Base-by-base conservation (phyloP, 1,140 invertebrate genomes). In the Bombus waltoni region DNA sequence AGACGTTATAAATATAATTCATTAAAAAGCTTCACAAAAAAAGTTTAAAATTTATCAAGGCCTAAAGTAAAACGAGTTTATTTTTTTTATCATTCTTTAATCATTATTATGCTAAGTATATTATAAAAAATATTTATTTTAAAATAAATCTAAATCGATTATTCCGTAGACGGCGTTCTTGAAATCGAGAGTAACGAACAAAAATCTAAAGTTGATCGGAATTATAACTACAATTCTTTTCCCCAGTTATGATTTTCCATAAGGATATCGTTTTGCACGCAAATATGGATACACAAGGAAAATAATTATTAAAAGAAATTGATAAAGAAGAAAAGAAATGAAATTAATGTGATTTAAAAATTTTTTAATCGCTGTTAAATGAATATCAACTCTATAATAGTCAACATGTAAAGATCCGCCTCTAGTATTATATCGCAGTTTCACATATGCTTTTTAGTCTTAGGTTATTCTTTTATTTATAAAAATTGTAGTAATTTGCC, bases 401-500 rank as follows among this genome's bases (percentile, higher is more conserved):
- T 18, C 68, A 72, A 53, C 28, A 59, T 42, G 68, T 81, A 62
- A 6, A 62, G 40, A 44, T 62, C 40, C 13, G 35, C 22, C 8
- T 40, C 38, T 57, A 72, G 11, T 22, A 35, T 81, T 28, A 32
- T 62, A 40, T 73, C 22, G 70, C 32, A 73, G 22, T 62, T 74
- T 59, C 22, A 11, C 25, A 44, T 47, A 74, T 38, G 3, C 9
- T 40, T 28, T 59, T 59, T 44, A 18, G 13, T n/a, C 35, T 40
- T 83, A 83, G 82, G 74, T 83, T 83, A 83, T 62, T 62, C 44
- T 22, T 42, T 44, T 78, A 44, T 83, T 83, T 38, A 68, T n/a
- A 42, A 35, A 47, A 62, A 66, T 42, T 18, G 3, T 71, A 83
- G 38, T 25, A 10, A n/a, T 28, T 47, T 40, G 1, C 32, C 3